A percentile compares a stretch with the other conserved stretches of the same genome.
phyloP scores from a whole-genome alignment of 1,140 invertebrate genomes.

The Drosophila persimilis region DNA sequence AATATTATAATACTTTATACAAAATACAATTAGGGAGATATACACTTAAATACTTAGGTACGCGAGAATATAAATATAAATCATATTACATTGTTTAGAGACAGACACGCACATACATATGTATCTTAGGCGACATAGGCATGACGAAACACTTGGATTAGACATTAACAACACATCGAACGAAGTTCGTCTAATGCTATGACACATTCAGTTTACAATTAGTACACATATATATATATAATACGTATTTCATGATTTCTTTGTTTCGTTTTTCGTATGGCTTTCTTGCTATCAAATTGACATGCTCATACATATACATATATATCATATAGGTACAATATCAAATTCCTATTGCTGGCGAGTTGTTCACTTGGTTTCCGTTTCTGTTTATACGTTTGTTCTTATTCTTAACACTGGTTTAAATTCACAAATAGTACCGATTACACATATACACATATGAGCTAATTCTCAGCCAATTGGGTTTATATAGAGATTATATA shows the following conservation, averaged over 20 bases:
- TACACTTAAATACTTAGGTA: constrained; percentile 31
- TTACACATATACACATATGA: too few species aligned
- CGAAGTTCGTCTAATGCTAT: constrained; percentile 31
- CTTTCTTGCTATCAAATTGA: constrained; percentile 60
- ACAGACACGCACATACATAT: constrained; percentile 1
- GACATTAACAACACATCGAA: constrained; percentile 20
- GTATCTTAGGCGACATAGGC: too few species aligned
- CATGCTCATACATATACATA: constrained; percentile 44
- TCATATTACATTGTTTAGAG: constrained; percentile 20
- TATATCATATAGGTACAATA: constrained; percentile 14
- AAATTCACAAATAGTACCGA: too few species aligned
- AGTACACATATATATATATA: constrained; percentile 16
- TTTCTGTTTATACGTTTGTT: background rate
- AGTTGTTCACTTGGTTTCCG: constrained; percentile 6
- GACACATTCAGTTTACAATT: constrained; percentile 52
- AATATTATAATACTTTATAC: constrained; percentile 57
- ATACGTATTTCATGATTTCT: constrained; percentile 50
- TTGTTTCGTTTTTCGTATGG: constrained; percentile 49
- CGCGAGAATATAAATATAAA: constrained; percentile 18
- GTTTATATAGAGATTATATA: constrained; percentile 21
- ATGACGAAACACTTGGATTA: constrained; percentile 18
- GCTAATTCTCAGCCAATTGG: background rate
- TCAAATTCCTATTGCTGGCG: constrained; percentile 56
- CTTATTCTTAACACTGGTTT: background rate
- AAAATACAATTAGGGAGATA: constrained; percentile 6